Evolutionary conservation across 2,113 vertebrate genomes (phyloP).

Genomic region (Microtus richardsoni): DNA sequence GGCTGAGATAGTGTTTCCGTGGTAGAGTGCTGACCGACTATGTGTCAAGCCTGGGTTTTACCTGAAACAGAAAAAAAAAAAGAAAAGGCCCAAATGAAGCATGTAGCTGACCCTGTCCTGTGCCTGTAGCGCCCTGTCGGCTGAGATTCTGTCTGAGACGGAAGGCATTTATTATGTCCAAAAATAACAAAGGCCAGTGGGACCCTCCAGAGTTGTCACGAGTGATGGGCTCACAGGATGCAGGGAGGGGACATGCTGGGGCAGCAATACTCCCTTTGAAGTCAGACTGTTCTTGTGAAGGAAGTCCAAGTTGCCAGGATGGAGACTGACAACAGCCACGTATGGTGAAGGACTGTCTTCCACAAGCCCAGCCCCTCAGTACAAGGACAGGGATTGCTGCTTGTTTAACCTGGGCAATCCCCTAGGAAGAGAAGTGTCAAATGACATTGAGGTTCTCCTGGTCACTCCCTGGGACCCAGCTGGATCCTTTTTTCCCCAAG

Average conservation of each 20-base stretch:
- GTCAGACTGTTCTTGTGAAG: background rate
- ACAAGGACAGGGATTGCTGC: fast-evolving
- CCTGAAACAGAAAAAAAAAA: background rate
- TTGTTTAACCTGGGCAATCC: background rate
- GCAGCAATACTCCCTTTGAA: background rate
- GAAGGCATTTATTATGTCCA: background rate
- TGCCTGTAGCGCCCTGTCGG: background rate
- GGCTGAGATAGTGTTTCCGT: background rate
- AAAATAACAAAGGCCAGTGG: background rate
- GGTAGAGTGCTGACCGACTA: background rate
- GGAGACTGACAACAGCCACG: fast-evolving
- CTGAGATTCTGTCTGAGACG: background rate
- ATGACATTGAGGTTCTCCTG: background rate
- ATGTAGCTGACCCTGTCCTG: background rate
- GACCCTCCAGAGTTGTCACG: background rate
- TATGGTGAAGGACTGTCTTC: fast-evolving
- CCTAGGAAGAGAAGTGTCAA: background rate
- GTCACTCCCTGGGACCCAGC: background rate
- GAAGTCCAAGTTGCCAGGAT: background rate
- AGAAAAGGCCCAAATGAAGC: background rate
- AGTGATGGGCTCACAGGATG: background rate
- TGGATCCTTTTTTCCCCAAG: background rate
- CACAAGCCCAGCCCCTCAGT: background rate
- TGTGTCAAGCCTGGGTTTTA: background rate
- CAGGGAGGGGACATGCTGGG: fast-evolving